Conservation (phyloP, 2,113 vertebrate species). For the Lipophrys pholis region DNA sequence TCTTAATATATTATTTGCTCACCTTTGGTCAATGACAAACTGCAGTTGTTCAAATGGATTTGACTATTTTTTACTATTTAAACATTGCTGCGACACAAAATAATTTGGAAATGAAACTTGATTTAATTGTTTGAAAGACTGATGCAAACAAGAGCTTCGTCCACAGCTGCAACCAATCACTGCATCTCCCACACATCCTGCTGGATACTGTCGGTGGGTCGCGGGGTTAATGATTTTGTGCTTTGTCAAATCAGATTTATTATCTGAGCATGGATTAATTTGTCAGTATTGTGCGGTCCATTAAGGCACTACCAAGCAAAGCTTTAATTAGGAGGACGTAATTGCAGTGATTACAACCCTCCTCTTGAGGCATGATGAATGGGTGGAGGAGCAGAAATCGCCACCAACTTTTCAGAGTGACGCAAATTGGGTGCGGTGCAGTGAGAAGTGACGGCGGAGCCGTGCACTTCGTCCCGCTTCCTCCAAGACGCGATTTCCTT, state of each 20-base stretch:
- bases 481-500: conserved; percentile 49
- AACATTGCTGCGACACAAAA: background rate
- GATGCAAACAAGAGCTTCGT: background rate
- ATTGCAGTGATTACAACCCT: conserved; percentile 79
- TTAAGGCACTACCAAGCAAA: conserved; percentile 72
- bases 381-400: conserved; percentile 59
- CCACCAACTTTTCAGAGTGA: conserved; percentile 60
- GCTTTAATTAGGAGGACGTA: conserved; percentile 75
- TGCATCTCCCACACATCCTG: conserved; percentile 32
- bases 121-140: conserved; percentile 13
- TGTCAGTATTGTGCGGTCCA: conserved; percentile 71
- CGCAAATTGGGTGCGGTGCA: conserved; percentile 36
- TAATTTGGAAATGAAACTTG: background rate
- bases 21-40: background rate
- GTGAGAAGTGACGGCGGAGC: conserved; percentile 22
- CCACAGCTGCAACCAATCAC: conserved; percentile 55
- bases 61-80: background rate
- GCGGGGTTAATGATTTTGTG: conserved; percentile 76
- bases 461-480: conserved; percentile 15
- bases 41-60: background rate
- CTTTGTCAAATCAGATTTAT: conserved; percentile 81
- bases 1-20: background rate
- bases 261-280: conserved; percentile 78
- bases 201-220: conserved; percentile 45
- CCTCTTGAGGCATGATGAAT: conserved; percentile 68